Percentiles rank a stretch among this genome's conserved stretches.
phyloP scores from a whole-genome alignment of 2,888 invertebrate genomes.

The Hedya salicella region DNA sequence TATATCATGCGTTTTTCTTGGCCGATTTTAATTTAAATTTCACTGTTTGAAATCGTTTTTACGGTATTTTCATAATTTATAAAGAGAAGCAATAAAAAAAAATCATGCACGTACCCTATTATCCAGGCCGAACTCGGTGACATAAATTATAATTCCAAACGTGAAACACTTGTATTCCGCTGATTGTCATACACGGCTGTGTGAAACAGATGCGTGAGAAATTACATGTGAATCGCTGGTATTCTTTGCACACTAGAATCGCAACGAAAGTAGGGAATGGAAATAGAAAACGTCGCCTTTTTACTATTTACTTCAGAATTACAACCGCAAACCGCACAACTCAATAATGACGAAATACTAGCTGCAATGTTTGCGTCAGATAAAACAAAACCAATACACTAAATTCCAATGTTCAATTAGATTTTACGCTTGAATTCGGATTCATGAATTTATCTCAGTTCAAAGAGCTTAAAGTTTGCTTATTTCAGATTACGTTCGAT shows the following conservation, averaged over 20 bases:
- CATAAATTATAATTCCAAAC: constrained; percentile 19
- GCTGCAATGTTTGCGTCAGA: constrained; percentile 24
- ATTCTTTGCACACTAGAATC: constrained; percentile 12
- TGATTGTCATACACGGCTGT: constrained; percentile 26
- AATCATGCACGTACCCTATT: no score
- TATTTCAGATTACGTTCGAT: constrained; percentile 29
- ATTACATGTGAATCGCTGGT: constrained; percentile 26
- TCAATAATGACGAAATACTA: constrained; percentile 33
- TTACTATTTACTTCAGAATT: constrained; percentile 18
- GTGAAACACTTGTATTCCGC: constrained; percentile 27
- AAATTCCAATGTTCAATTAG: constrained; percentile 19
- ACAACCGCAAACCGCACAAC: constrained; percentile 28
- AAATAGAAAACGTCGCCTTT: constrained; percentile 27
- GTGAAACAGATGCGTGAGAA: constrained; percentile 33
- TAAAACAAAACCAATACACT: constrained; percentile 21
- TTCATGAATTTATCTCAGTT: constrained; percentile 21
- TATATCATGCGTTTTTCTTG: no score
- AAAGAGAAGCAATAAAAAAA: no score
- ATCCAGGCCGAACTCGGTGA: constrained; percentile 16
- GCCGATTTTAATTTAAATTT: no score
- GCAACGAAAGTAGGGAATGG: constrained; percentile 28
- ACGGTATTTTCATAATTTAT: no score
- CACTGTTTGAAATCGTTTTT: no score
- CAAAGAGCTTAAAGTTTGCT: constrained; percentile 29
- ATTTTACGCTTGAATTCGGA: constrained; percentile 25